These are phyloP conservation scores for Xanthia togata DNA, from an alignment of 2,888 invertebrate genomes.

Conservation along the genomic window DNA sequence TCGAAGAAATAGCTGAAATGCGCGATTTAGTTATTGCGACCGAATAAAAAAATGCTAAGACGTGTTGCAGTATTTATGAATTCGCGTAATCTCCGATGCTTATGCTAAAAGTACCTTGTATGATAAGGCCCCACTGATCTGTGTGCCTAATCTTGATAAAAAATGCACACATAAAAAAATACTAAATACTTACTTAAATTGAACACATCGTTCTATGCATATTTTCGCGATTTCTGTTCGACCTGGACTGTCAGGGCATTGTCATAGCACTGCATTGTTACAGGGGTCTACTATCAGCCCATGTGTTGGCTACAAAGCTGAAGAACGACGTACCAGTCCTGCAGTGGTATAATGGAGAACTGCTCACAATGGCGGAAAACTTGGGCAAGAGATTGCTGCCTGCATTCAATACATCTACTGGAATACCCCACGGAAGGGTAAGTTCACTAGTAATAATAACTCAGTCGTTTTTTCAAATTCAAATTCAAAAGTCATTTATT, in stretches of 20 bases:
- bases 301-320: slow-evolving; percentile 96
- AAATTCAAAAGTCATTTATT: too few relatives aligned
- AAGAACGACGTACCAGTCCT: slow-evolving; percentile 94
- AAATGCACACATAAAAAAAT: background rate
- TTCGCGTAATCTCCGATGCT: background rate
- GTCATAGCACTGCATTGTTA: slow-evolving; percentile 54
- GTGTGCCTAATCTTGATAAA: background rate
- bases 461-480: too few relatives aligned
- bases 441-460: slow-evolving; percentile 52
- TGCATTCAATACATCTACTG: slow-evolving; percentile 99
- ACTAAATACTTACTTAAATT: background rate
- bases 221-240: background rate
- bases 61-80: background rate
- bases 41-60: background rate
- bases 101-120: background rate
- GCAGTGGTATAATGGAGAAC: slow-evolving; percentile 96
- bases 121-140: background rate
- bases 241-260: background rate
- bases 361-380: slow-evolving; percentile 97
- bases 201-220: background rate
- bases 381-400: slow-evolving; percentile 97
- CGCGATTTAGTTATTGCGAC: background rate
- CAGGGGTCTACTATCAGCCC: slow-evolving; percentile 97
- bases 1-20: background rate
- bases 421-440: slow-evolving; percentile 98